Conservation (phyloP, 2,888 invertebrate genomes). For the Leptura quadrifasciata region DNA sequence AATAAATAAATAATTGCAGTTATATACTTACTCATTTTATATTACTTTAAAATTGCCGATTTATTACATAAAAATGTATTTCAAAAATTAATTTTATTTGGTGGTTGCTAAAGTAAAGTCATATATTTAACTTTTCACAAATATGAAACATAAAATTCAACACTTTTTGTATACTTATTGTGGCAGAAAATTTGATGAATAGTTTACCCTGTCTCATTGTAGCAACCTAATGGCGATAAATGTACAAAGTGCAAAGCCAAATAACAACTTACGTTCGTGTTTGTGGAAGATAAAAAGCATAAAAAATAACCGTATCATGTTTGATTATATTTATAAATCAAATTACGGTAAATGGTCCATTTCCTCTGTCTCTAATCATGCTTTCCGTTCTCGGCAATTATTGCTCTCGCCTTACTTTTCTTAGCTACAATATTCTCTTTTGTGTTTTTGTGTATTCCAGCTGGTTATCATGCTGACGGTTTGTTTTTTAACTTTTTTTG, state of each 20-base stretch:
- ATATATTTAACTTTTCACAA: slow-evolving; percentile 28
- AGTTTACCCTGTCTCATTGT: slow-evolving; percentile 33
- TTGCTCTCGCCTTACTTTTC: slow-evolving; percentile 58
- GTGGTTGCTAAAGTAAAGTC: neutral
- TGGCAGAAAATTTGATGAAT: slow-evolving; percentile 37
- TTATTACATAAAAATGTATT: neutral
- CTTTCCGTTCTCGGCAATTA: slow-evolving; percentile 63
- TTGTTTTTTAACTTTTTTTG: slow-evolving; percentile 36
- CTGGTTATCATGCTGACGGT: slow-evolving; percentile 27
- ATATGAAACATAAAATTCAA: slow-evolving; percentile 20
- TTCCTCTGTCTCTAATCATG: slow-evolving; percentile 63
- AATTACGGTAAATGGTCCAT: slow-evolving; percentile 64
- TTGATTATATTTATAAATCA: slow-evolving; percentile 66
- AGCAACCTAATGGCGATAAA: slow-evolving; percentile 32
- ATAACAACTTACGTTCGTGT: slow-evolving; percentile 40
- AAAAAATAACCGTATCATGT: slow-evolving; percentile 48
- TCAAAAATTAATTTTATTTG: neutral
- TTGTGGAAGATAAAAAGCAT: slow-evolving; percentile 42
- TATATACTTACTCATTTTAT: too few relatives aligned
- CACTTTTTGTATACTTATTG: slow-evolving; percentile 30
- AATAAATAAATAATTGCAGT: too few relatives aligned
- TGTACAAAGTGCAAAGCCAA: slow-evolving; percentile 37
- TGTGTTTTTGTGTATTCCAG: slow-evolving; percentile 39
- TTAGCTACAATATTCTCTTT: slow-evolving; percentile 44
- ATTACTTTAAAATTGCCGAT: too few relatives aligned